Evolutionary conservation across 1,140 invertebrate genomes (phyloP).

Genomic region (Bombus polaris): DNA sequence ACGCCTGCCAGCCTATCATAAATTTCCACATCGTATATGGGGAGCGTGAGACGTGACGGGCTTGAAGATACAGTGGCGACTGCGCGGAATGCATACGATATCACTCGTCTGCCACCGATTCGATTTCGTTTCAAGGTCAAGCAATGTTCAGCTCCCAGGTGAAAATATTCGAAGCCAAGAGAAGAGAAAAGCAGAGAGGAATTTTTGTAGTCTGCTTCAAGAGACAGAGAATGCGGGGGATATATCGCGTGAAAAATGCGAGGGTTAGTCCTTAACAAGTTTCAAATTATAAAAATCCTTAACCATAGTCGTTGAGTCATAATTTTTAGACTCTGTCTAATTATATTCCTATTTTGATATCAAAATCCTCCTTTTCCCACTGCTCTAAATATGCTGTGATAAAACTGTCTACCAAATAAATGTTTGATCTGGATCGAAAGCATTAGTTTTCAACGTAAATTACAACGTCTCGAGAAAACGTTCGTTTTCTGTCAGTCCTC

Average conservation of each 20-base stretch:
- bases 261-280: too few species aligned
- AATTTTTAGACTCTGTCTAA: background rate
- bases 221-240: too few species aligned
- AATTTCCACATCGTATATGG: conserved; percentile 53
- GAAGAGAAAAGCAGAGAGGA: background rate
- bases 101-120: conserved; percentile 6
- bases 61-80: conserved; percentile 36
- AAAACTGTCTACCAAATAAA: background rate
- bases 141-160: too few species aligned
- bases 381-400: background rate
- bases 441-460: background rate
- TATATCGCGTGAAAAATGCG: too few species aligned
- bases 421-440: too few species aligned
- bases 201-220: background rate
- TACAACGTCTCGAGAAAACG: background rate
- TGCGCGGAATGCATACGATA: conserved; percentile 28
- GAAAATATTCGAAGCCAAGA: background rate
- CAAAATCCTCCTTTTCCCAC: background rate
- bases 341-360: background rate
- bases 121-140: conserved; percentile 35
- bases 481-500: conserved; percentile 9
- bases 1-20: conserved; percentile 52
- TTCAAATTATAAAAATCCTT: too few species aligned
- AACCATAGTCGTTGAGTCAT: background rate
- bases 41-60: conserved; percentile 47